phyloP scores from a whole-genome alignment of 1,140 invertebrate species.

The Trissolcus basalis region DNA sequence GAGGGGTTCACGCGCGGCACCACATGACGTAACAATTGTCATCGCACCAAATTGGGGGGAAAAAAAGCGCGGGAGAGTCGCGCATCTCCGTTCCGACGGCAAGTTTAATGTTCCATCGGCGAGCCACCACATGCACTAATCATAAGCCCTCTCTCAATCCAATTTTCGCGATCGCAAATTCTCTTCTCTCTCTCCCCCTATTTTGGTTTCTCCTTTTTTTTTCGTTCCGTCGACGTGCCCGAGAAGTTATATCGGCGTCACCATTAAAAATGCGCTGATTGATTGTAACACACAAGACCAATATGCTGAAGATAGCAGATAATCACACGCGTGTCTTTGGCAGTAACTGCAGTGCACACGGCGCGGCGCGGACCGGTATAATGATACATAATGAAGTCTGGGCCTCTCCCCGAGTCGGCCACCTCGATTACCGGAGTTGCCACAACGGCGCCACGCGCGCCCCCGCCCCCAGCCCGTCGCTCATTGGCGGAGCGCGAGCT shows the following conservation, averaged over 20 bases:
- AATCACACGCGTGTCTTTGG: constrained; percentile 72
- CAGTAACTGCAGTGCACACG: constrained; percentile 75
- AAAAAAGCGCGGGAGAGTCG: constrained; percentile 4
- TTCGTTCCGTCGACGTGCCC: constrained; percentile 17
- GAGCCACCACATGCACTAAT: constrained; percentile 38
- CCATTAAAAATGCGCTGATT: constrained; percentile 60
- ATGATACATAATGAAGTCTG: constrained; percentile 77
- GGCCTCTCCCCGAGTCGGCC: constrained; percentile 73
- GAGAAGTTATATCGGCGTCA: constrained; percentile 43
- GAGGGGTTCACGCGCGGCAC: not conserved
- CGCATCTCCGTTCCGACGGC: constrained; percentile 37
- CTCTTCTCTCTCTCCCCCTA: not conserved
- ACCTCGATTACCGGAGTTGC: constrained; percentile 57
- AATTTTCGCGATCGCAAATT: constrained; percentile 44
- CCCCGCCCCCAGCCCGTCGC: constrained; percentile 31
- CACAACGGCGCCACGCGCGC: constrained; percentile 65
- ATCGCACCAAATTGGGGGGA: constrained; percentile 2
- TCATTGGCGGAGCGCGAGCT: constrained; percentile 55
- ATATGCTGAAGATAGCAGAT: constrained; percentile 59
- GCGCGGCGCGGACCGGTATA: constrained; percentile 77
- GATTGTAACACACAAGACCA: constrained; percentile 57
- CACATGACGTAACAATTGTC: not conserved
- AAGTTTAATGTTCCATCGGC: constrained; percentile 23
- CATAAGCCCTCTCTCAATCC: constrained; percentile 41
- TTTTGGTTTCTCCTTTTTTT: constrained; percentile 14